Evolutionary conservation across 2,888 invertebrate genomes (phyloP).

Genomic region (Callinectes sapidus): DNA sequence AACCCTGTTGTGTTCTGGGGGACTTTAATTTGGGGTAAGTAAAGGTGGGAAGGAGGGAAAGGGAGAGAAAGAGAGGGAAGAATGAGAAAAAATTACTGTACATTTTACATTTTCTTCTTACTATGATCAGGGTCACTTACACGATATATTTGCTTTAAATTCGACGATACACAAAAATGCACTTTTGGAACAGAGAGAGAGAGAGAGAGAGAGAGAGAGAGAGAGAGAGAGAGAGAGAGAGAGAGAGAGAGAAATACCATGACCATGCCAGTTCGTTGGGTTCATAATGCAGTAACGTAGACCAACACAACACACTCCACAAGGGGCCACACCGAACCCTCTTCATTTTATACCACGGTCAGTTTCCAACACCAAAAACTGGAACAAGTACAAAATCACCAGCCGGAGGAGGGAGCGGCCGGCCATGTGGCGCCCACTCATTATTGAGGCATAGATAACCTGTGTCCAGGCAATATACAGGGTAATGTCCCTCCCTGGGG

Average conservation of each 20-base stretch:
- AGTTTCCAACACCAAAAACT: neutral
- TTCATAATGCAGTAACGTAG: neutral
- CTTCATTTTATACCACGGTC: neutral
- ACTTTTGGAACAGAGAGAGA: neutral
- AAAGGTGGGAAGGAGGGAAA: neutral
- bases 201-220: conserved; percentile 3
- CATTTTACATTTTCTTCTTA: too few relatives aligned
- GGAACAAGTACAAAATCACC: neutral
- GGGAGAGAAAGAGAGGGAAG: neutral
- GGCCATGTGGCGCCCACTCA: neutral
- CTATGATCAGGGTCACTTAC: too few relatives aligned
- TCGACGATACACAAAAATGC: too few relatives aligned
- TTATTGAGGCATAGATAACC: neutral
- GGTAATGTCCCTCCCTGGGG: neutral
- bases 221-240: conserved; percentile 3
- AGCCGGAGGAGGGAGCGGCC: neutral
- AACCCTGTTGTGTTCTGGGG: neutral
- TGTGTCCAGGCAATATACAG: neutral
- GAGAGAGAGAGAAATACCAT: neutral
- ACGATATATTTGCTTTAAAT: too few relatives aligned
- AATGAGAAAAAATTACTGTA: neutral
- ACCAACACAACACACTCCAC: neutral
- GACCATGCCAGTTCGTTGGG: neutral
- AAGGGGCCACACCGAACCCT: neutral
- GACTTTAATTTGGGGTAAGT: neutral